Evolutionary conservation across 2,113 vertebrate genomes (phyloP).

Genomic region (Caracal caracal): DNA sequence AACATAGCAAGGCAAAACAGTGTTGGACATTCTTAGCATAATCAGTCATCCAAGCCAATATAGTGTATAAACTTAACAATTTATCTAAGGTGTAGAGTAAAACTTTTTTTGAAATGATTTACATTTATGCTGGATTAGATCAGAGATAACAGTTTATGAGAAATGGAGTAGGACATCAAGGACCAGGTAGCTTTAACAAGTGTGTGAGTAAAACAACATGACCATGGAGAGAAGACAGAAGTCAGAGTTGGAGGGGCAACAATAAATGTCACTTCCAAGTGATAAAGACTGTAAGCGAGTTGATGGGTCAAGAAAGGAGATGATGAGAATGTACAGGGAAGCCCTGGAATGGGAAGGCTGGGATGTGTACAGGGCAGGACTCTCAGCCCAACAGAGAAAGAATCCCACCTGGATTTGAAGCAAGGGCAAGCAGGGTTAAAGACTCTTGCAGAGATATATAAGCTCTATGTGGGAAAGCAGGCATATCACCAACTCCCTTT

Average conservation of each 20-base stretch:
- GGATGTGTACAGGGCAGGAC: not conserved
- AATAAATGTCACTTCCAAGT: not conserved
- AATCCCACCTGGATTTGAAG: not conserved
- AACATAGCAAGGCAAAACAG: not conserved
- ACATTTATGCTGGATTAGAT: not conserved
- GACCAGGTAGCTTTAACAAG: not conserved
- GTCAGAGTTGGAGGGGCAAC: not conserved
- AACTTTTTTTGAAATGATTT: not conserved
- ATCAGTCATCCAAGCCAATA: not conserved
- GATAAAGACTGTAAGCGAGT: not conserved
- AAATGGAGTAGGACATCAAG: not conserved
- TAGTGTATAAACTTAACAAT: not conserved
- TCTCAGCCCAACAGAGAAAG: not conserved
- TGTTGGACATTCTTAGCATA: not conserved
- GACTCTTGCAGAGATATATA: not conserved
- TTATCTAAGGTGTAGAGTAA: not conserved
- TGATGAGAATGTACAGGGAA: not conserved
- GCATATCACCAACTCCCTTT: not conserved
- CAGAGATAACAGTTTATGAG: not conserved
- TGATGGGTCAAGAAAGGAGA: not conserved
- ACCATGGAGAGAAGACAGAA: not conserved
- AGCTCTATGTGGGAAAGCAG: not conserved
- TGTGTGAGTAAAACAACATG: not conserved
- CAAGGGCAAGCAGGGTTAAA: not conserved
- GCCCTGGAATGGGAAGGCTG: not conserved